Percentiles rank a stretch among this genome's conserved stretches.
phyloP scores from a whole-genome alignment of 2,113 vertebrate genomes.

The Hymenochirus boettgeri region DNA sequence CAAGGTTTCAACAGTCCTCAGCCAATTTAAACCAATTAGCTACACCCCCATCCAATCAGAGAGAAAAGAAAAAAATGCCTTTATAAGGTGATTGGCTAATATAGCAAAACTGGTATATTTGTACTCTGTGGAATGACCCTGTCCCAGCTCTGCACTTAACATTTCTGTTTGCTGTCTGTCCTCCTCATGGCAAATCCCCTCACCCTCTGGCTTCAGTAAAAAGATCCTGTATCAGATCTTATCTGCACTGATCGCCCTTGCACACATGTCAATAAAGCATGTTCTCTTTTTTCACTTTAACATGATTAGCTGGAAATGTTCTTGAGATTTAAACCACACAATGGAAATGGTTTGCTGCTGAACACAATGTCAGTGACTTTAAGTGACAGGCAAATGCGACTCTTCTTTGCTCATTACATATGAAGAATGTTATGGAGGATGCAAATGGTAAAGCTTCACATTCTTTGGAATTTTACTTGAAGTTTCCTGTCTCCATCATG shows the following conservation, averaged over 20 bases:
- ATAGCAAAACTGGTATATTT: background rate
- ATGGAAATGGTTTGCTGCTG: constrained; percentile 62
- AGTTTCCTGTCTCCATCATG: background rate
- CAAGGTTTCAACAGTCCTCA: too few species aligned
- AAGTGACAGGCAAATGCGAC: constrained; percentile 66
- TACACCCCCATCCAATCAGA: too few species aligned
- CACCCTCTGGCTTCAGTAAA: constrained; percentile 12
- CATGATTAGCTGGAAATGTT: constrained; percentile 49
- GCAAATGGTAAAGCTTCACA: background rate
- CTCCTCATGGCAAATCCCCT: constrained; percentile 24
- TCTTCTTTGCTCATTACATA: constrained; percentile 53
- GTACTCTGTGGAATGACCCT: background rate
- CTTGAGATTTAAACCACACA: constrained; percentile 54
- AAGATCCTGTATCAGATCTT: constrained; percentile 50
- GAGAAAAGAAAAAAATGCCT: too few species aligned
- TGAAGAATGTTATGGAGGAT: background rate
- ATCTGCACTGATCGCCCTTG: constrained; percentile 46
- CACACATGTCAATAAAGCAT: constrained; percentile 48
- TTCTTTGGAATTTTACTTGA: background rate
- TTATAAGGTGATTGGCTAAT: too few species aligned
- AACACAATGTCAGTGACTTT: constrained; percentile 66
- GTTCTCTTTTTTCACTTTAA: constrained; percentile 53
- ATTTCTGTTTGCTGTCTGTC: constrained; percentile 37
- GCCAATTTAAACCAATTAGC: too few species aligned
- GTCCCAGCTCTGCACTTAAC: constrained; percentile 1